These are phyloP conservation scores for Ophion ventricosus DNA, from an alignment of 2,888 invertebrate genomes.

Conservation along the genomic window DNA sequence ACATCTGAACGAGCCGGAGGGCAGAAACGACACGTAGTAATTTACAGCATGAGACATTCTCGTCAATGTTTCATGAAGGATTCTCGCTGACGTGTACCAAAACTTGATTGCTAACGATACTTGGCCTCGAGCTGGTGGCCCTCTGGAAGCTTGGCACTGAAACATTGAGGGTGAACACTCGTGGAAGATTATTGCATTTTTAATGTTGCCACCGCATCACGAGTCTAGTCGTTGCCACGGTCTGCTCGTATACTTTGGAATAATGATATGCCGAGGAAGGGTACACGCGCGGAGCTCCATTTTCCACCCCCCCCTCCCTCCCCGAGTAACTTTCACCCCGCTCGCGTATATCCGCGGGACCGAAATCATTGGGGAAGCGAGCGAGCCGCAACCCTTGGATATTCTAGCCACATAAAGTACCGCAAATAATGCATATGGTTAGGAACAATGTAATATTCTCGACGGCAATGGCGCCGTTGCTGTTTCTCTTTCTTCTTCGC, in stretches of 20 bases:
- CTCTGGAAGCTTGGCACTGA: slow-evolving; percentile 68
- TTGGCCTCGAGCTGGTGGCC: slow-evolving; percentile 34
- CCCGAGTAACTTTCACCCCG: neutral
- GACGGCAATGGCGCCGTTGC: neutral
- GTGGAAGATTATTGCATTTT: slow-evolving; percentile 71
- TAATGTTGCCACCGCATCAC: slow-evolving; percentile 59
- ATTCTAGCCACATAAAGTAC: slow-evolving; percentile 33
- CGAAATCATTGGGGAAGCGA: slow-evolving; percentile 47
- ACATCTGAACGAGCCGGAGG: neutral
- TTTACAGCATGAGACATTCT: slow-evolving; percentile 62
- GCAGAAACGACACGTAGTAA: slow-evolving; percentile 58
- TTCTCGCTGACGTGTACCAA: slow-evolving; percentile 51
- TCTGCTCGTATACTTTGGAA: slow-evolving; percentile 44
- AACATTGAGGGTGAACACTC: slow-evolving; percentile 68
- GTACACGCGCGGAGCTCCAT: slow-evolving; percentile 10
- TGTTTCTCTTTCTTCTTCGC: neutral
- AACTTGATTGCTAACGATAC: slow-evolving; percentile 64
- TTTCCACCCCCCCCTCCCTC: slow-evolving; percentile 36
- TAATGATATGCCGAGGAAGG: slow-evolving; percentile 49
- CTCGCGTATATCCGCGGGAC: slow-evolving; percentile 19
- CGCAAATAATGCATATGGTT: slow-evolving; percentile 30
- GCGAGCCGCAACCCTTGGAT: slow-evolving; percentile 15
- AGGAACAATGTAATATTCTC: slow-evolving; percentile 29
- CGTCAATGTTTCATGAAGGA: slow-evolving; percentile 64
- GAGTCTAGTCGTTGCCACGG: slow-evolving; percentile 18